Evolutionary conservation across 2,888 invertebrate species (phyloP), one percentile per base, ranked within the genome.

Genomic region (Sicus ferrugineus): DNA sequence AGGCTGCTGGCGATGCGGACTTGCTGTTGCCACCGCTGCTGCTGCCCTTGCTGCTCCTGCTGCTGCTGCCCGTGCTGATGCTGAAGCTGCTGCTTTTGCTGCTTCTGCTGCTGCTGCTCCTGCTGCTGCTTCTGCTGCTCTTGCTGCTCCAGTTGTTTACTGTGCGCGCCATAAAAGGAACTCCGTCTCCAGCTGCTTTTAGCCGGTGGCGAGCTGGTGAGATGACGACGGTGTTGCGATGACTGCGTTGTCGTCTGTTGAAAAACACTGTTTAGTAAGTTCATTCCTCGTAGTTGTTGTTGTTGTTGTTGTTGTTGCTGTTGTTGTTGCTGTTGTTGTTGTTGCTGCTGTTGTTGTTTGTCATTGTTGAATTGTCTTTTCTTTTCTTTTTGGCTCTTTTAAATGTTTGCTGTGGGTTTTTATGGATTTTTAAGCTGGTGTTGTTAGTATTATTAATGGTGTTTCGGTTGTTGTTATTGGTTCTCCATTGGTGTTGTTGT

Each of bases 151-250:
- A 65, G 65, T 54, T 65, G 65, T 65, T 65, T 65, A 65, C 54
- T 65, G 65, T 52, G 65, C 65, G 52, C 38, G 26, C 65, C 65
- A 38, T 65, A 65, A 65, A 65, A 65, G 65, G 65, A 65, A 54
- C 26, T 65, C 34, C n/a, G n/a, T n/a, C 64, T 23, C 52, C 52
- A 54, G 52, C 34, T 34, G 64, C 64, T 28, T 26, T 34, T 28
- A 42, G 61, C 61, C 38, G 42, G 61, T 61, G 61, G 42, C 61
- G 61, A 61, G 38, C 30, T 31, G 59, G 28, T 56, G 14, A 5
- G 56, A 26, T 28, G 26, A 34, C 14, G 56, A 19, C 26, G 26
- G 4, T n/a, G n/a, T n/a, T n/a, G n/a, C n/a, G n/a, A n/a, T n/a
- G n/a, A n/a, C n/a, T n/a, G n/a, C n/a, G n/a, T n/a, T n/a, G n/a